These are phyloP conservation scores for Ormyrus rosae DNA, from an alignment of 2,888 invertebrate species.

Conservation along the genomic window DNA sequence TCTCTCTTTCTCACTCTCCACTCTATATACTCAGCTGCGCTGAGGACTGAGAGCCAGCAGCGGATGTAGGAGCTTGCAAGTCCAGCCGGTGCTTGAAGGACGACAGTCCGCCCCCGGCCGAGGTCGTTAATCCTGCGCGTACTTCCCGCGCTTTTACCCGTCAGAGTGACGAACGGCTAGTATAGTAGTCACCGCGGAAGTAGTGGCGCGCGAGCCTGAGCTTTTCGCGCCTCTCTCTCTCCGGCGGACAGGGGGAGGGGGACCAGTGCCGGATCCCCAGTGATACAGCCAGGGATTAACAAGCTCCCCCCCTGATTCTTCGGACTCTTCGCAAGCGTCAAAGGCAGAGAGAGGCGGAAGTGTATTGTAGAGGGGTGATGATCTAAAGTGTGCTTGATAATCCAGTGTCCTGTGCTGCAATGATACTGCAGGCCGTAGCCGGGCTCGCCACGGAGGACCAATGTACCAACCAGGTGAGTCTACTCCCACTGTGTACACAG, in stretches of 20 bases:
- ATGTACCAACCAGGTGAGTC: conserved; percentile 74
- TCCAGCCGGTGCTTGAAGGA: conserved; percentile 2
- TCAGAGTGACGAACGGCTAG: background rate
- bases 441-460: conserved; percentile 68
- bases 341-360: conserved; percentile 2
- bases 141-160: conserved; percentile 55
- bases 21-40: too few relatives aligned
- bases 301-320: background rate
- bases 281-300: background rate
- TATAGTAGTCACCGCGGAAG: background rate
- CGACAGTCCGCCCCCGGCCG: background rate
- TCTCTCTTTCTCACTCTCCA: too few relatives aligned
- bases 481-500: conserved; percentile 45
- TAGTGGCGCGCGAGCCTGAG: conserved; percentile 24
- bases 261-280: background rate
- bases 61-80: too few relatives aligned
- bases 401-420: conserved; percentile 69
- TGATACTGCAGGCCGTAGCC: conserved; percentile 67
- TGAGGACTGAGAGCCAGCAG: background rate
- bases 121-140: conserved; percentile 38
- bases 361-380: conserved; percentile 34
- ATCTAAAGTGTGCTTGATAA: conserved; percentile 50
- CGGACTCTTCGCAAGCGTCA: background rate
- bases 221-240: conserved; percentile 31
- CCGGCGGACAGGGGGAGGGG: background rate